Conservation (phyloP, 2,113 vertebrate species). For the Oxyruncus cristatus region DNA sequence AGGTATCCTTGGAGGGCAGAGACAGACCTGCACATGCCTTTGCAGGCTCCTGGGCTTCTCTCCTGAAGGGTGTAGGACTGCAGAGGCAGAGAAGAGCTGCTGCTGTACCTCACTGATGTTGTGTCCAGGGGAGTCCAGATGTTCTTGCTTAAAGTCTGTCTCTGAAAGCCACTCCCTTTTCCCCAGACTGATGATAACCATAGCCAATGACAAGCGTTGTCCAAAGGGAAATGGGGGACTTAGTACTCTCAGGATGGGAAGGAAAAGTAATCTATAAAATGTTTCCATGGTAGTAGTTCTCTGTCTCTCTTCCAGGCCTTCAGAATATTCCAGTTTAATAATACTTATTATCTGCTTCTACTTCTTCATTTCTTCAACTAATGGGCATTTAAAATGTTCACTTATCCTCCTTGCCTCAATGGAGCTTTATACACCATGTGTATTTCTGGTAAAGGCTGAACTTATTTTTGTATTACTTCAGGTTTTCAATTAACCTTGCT, state of each 20-base stretch:
- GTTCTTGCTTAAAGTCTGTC: background rate
- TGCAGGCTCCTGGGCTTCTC: background rate
- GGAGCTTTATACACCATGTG: background rate
- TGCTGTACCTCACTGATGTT: background rate
- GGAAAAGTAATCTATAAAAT: background rate
- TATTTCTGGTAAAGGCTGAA: constrained; percentile 31
- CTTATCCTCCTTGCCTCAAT: background rate
- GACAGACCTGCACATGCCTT: background rate
- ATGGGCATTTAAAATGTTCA: constrained; percentile 8
- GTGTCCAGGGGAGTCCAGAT: background rate
- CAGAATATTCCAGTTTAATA: background rate
- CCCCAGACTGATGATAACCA: background rate
- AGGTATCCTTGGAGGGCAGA: background rate
- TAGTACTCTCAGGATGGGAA: background rate
- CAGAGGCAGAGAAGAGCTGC: background rate
- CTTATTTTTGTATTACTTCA: constrained; percentile 47
- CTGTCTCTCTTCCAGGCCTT: background rate
- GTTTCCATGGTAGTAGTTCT: background rate
- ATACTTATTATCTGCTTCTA: background rate
- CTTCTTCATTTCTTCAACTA: background rate
- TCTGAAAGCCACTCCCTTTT: background rate
- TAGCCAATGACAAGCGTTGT: background rate
- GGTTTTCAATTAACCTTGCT: constrained; percentile 63
- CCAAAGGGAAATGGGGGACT: background rate
- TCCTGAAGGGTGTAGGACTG: background rate